Conservation (phyloP, 1,140 invertebrate genomes). For the Leptonema lineaticorne region DNA sequence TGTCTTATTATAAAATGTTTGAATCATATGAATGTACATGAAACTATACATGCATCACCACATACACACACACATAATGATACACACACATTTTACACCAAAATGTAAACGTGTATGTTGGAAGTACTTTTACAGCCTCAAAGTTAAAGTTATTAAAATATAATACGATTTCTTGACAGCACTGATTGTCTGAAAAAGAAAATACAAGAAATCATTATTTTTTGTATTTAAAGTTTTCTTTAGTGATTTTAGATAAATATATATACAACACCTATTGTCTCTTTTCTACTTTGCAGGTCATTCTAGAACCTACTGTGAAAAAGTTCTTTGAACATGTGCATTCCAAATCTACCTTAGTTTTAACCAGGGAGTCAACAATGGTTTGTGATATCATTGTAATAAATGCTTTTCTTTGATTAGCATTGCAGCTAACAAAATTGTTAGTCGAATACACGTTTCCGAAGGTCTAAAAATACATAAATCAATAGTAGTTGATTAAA, state of each 20-base stretch:
- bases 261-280: slow-evolving; percentile 23
- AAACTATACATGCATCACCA: background rate
- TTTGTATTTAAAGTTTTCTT: background rate
- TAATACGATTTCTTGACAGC: slow-evolving; percentile 8
- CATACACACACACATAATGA: background rate
- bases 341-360: slow-evolving; percentile 51
- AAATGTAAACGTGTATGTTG: background rate
- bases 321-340: slow-evolving; percentile 52
- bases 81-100: background rate
- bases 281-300: slow-evolving; percentile 15
- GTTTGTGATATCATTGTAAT: slow-evolving; percentile 54
- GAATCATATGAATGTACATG: too few relatives aligned
- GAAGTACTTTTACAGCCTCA: slow-evolving; percentile 19
- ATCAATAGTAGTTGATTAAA: background rate
- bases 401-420: slow-evolving; percentile 60
- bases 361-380: slow-evolving; percentile 52
- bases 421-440: slow-evolving; percentile 56
- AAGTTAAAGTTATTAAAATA: background rate
- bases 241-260: background rate
- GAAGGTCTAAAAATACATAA: slow-evolving; percentile 48
- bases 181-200: background rate
- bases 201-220: background rate
- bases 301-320: background rate
- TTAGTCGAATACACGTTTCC: slow-evolving; percentile 58
- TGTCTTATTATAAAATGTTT: too few relatives aligned